These are phyloP conservation scores for Phaonia tiefii DNA, from an alignment of 2,888 invertebrate genomes.

Conservation along the genomic window DNA sequence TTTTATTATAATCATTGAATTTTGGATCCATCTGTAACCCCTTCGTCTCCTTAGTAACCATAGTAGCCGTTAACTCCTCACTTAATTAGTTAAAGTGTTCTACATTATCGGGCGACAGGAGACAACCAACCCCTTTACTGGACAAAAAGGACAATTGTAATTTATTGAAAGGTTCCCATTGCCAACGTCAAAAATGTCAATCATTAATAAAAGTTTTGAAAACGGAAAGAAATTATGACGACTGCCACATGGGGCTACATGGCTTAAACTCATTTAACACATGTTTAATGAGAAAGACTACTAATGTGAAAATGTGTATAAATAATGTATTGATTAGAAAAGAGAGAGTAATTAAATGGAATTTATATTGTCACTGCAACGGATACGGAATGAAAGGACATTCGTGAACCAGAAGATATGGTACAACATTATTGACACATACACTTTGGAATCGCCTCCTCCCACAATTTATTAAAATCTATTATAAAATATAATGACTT, in stretches of 20 bases:
- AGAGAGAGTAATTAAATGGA: slow-evolving; percentile 23
- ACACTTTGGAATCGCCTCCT: background rate
- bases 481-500: slow-evolving; percentile 34
- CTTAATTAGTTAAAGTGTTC: slow-evolving; percentile 11
- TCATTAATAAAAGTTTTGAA: background rate
- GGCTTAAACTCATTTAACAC: slow-evolving; percentile 34
- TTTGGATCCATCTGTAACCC: no score
- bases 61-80: slow-evolving; percentile 5
- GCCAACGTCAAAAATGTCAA: slow-evolving; percentile 1
- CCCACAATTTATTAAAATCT: slow-evolving; percentile 2
- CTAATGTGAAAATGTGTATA: no score
- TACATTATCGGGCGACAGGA: background rate
- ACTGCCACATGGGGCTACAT: background rate
- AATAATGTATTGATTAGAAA: slow-evolving; percentile 33
- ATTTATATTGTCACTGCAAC: slow-evolving; percentile 7
- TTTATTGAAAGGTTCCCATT: slow-evolving; percentile 25
- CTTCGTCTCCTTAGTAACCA: slow-evolving; percentile 4
- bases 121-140: slow-evolving; percentile 12
- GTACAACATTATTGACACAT: background rate
- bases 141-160: slow-evolving; percentile 1
- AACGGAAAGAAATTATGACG: slow-evolving; percentile 7
- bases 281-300: no score
- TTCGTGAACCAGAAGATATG: no score
- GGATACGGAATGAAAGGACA: background rate
- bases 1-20: background rate